phyloP scores from a whole-genome alignment of 2,888 invertebrate genomes.

The Andrena fulva region DNA sequence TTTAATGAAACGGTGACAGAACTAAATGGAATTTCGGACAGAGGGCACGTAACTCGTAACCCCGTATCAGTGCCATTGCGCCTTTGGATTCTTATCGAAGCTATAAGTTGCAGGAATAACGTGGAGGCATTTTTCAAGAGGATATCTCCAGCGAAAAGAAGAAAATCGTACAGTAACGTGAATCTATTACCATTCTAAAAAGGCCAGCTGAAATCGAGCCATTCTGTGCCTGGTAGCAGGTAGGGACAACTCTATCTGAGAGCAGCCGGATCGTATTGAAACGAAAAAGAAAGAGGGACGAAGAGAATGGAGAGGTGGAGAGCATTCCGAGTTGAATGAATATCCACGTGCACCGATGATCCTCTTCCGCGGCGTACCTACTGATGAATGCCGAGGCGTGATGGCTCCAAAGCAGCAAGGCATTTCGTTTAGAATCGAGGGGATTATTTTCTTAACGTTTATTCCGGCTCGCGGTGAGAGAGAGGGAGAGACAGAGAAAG shows the following conservation, averaged over 20 bases:
- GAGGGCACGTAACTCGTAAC: not conserved
- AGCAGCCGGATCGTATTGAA: conserved; percentile 20
- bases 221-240: not conserved
- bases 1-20: conserved; percentile 8
- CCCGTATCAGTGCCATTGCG: not conserved
- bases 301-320: not conserved
- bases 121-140: too few relatives aligned
- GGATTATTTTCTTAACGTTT: conserved; percentile 61
- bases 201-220: not conserved
- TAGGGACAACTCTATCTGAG: not conserved
- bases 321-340: conserved; percentile 38
- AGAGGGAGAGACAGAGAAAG: not conserved
- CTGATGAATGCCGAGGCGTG: conserved; percentile 30
- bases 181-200: not conserved
- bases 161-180: not conserved
- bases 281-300: not conserved
- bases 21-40: not conserved
- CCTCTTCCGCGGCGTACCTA: conserved; percentile 1
- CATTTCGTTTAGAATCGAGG: conserved; percentile 40
- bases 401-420: conserved; percentile 39
- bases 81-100: not conserved
- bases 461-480: conserved; percentile 16
- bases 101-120: not conserved
- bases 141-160: not conserved
- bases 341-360: conserved; percentile 43